Conservation (phyloP, 2,797 vertebrate genomes). For the Macrochelys suwanniensis region DNA sequence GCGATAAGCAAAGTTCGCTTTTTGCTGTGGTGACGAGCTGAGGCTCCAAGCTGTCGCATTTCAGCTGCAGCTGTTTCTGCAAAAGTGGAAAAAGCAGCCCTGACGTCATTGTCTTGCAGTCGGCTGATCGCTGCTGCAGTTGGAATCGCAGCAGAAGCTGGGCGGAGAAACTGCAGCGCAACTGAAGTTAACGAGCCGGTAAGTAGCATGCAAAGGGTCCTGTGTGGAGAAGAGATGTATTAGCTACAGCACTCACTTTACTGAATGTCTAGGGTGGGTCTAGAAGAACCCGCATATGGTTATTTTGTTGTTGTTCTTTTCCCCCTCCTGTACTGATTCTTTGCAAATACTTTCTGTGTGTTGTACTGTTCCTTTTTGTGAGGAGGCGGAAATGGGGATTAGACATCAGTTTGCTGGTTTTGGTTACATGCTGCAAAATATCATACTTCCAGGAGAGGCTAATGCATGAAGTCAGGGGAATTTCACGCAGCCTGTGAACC, state of each 20-base stretch:
- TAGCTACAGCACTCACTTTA: neutral
- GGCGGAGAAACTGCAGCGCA: no score
- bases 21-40: accelerated
- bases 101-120: neutral
- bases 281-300: no score
- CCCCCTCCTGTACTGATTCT: neutral
- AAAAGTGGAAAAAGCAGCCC: neutral
- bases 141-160: neutral
- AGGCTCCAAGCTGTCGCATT: no score
- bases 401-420: neutral
- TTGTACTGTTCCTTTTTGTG: neutral
- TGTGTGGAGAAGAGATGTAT: neutral
- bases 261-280: no score
- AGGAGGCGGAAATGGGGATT: neutral
- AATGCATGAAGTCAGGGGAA: no score
- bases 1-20: accelerated
- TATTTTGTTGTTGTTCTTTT: no score
- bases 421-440: no score
- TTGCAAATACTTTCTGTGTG: neutral
- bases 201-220: neutral
- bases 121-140: no score
- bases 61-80: no score
- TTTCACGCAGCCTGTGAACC: no score
- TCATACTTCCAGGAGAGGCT: no score
- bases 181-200: neutral